Base-by-base conservation (phyloP, 2,888 invertebrate species). In the Schrankia costaestrigalis region DNA sequence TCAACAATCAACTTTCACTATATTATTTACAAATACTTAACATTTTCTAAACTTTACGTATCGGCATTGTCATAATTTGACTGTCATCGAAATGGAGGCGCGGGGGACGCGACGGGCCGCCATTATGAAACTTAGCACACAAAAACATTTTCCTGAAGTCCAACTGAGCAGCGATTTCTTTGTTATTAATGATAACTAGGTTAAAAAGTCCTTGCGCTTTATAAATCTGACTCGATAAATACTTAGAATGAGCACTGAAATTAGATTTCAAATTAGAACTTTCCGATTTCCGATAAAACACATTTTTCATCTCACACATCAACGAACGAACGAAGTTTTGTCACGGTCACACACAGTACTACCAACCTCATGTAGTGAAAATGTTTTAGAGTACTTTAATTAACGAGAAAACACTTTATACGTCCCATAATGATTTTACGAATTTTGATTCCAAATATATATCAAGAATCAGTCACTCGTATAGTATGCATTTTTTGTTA, bases 31-130 rank as follows among this genome's bases (percentile, higher is more conserved):
- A 75, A 77, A 67, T 73, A 76, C 67, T 78, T 63, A 78, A 76
- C 78, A 80, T 77, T 76, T 77, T 71, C 68, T 71, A 80, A 77
- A 80, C 77, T 80, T 79, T 73, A 68, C 64, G 65, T 73, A 79
- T 78, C 78, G 78, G 82, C 81, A 83, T 87, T 86, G 86, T 85
- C 86, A 85, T 84, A 83, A 79, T 83, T 88, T 81, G 90, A 89
- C 90, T 90, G 90, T 90, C 90, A 90, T 78, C 86, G 89, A 90
- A 89, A 88, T 89, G 83, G 84, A 89, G 89, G 89, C 89, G 90
- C 89, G 90, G 90, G 91, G 90, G 90, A 90, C 90, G 90, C 90
- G 90, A 90, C 89, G 89, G 89, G 87, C 89, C 89, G 90, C 90
- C 90, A 90, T 90, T 89, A 89, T 81, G 83, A 85, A 89, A 86